Base-by-base conservation (phyloP, 2,888 invertebrate species). In the Tetramorium bicarinatum region DNA sequence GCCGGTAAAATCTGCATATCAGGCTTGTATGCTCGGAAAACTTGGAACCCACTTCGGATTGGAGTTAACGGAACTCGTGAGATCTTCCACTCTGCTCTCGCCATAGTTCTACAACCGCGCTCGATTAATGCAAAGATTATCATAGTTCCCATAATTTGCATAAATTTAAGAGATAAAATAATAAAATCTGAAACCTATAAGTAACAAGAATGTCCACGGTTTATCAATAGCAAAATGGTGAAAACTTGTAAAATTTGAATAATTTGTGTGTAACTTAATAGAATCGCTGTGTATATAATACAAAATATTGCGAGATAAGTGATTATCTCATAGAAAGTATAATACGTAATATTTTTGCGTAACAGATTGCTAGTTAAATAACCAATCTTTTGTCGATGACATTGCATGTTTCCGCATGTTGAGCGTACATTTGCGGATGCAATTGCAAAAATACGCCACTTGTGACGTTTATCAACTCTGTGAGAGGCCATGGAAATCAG, bases 1-100 rank as follows among this genome's bases (percentile, higher is more conserved):
- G 79, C 76, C 83, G 87, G 85, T 90, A 89, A 90, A 90, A 90
- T 87, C 87, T 83, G 83, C 72, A 83, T 83, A 79, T 64, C 81
- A 67, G 82, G 71, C 66, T 72, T 61, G 69, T 54, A 80, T 83
- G 62, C 64, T 74, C 85, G 77, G 87, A 76, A 69, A 41, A 54
- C 56, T 41, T 76, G 76, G 41, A 80, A 82, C 62, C 79, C 54
- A 52, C 56, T 54, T 61, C 56, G 84, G 82, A 84, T 84, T 72
- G 84, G 82, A 77, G 54, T 77, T 67, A 54, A 54, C 54, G 54
- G 54, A 67, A 77, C 41, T 56, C 54, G 41, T 44, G 54, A 38
- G 34, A 41, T 49, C 41, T 59, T 67, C 76, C n/a, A 13, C n/a
- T 67, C 25, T n/a, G 21, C 29, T 77, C 52, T n/a, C 41, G 66